A percentile compares a stretch with the other conserved stretches of the same genome.
Evolutionary conservation across 2,888 invertebrate genomes (phyloP).

Genomic region (Lasioglossum zephyrum): DNA sequence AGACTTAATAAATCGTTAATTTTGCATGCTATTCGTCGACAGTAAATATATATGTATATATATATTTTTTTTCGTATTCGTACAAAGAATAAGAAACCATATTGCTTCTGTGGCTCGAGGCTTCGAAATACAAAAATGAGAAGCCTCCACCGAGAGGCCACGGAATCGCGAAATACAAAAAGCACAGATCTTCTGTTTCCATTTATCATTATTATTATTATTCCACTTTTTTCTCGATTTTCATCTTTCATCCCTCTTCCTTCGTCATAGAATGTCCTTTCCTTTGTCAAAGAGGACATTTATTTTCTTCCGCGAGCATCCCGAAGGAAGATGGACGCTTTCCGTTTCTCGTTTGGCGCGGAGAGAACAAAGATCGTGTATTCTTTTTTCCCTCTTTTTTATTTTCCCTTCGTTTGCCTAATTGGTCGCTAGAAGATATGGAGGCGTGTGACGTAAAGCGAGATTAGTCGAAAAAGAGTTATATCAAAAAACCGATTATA

Average conservation of each 20-base stretch:
- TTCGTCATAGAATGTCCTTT: slow-evolving; percentile 37
- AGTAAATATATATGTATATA: slow-evolving; percentile 38
- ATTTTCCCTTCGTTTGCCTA: slow-evolving; percentile 40
- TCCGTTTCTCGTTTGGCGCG: slow-evolving; percentile 33
- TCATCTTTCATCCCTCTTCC: slow-evolving; percentile 49
- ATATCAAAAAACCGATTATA: slow-evolving; percentile 78
- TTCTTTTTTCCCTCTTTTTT: neutral
- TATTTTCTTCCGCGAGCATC: slow-evolving; percentile 3
- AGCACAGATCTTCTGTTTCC: slow-evolving; percentile 71
- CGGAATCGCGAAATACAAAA: slow-evolving; percentile 69
- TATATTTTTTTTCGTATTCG: slow-evolving; percentile 43
- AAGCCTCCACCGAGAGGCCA: slow-evolving; percentile 52
- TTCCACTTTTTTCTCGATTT: slow-evolving; percentile 27
- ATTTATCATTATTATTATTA: slow-evolving; percentile 15
- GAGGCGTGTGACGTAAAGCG: slow-evolving; percentile 71
- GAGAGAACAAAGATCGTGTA: slow-evolving; percentile 38
- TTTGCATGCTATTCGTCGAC: slow-evolving; percentile 69
- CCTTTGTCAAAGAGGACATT: neutral
- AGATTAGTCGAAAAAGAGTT: slow-evolving; percentile 76
- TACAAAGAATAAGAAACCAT: slow-evolving; percentile 72
- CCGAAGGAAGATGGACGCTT: slow-evolving; percentile 65
- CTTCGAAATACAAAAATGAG: slow-evolving; percentile 74
- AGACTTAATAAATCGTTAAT: slow-evolving; percentile 77
- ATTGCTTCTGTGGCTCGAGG: slow-evolving; percentile 69
- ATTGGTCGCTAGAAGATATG: slow-evolving; percentile 72